Base-by-base conservation (phyloP, 1,140 invertebrate species). In the Manduca sexta region DNA sequence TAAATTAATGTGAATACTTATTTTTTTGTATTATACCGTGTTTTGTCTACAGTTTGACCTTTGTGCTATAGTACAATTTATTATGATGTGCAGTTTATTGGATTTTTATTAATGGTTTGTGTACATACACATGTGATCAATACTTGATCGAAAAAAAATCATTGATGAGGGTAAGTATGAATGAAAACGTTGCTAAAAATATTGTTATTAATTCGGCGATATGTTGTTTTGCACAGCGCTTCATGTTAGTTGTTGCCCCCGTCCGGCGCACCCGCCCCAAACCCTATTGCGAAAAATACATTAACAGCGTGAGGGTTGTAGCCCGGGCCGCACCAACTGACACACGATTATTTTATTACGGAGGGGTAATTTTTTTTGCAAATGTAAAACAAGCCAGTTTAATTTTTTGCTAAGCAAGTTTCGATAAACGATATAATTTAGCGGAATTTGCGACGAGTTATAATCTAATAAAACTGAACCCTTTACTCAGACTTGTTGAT, bases 121-220 rank as follows among this genome's bases (percentile, higher is more conserved):
- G 54, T 60, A 59, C 44, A 64, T 64, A 74, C 64, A 76, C 69
- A 78, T 78, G 80, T 80, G 76, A 84, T 79, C 74, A 60, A 78
- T 81, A 62, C 61, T 71, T 72, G 49, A 65, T 68, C 59, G 17
- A 31, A 26, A 41, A 42, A 12, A 11, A 45, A 12, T 18, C 14
- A 14, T 33, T 15, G 49, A 45, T 64, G 66, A 61, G 61, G 72
- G 80, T 84, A 82, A 59, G 76, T 75, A 73, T 74, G 52, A 77
- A 76, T 79, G 58, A 78, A 69, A 74, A 40, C 56, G 45, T 62
- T 45, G 47, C 34, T 42, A 35, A 38, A 33, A 12, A n/a, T 52
- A n/a, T 44, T 49, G n/a, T 50, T 21, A 38, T 45, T 29, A 37
- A 33, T 34, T 37, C 42, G 29, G 8, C 38, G 15, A 55, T 14